phyloP scores from a whole-genome alignment of 2,797 vertebrate species.

The Chelmon rostratus region DNA sequence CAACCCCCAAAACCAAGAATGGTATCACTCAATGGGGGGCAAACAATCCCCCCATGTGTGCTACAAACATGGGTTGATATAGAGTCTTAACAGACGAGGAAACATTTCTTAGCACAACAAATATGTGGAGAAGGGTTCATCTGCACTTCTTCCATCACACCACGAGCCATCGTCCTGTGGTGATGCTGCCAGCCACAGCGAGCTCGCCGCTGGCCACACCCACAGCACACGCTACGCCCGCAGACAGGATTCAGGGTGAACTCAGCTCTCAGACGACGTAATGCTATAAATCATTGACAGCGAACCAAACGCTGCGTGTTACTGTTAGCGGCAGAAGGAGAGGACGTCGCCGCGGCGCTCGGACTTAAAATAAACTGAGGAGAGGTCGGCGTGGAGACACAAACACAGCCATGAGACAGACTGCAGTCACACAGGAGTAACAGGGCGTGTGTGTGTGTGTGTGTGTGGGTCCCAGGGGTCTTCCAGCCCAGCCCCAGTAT shows the following conservation, averaged over 20 bases:
- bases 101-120: no score
- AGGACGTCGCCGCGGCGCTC: not conserved
- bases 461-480: conserved; percentile 36
- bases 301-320: not conserved
- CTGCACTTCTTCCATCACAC: not conserved
- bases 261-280: not conserved
- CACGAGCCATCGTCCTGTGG: not conserved
- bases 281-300: conserved; percentile 23
- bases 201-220: conserved; percentile 30
- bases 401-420: conserved; percentile 10
- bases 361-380: conserved; percentile 1
- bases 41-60: no score
- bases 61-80: no score
- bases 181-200: not conserved
- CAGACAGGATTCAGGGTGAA: not conserved
- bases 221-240: conserved; percentile 2
- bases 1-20: no score
- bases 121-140: not conserved
- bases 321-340: not conserved
- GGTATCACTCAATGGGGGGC: no score
- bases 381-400: conserved; percentile 16
- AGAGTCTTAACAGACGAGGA: no score
- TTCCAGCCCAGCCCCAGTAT: conserved; percentile 52
- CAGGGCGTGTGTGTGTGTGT: not conserved
- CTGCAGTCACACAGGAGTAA: conserved; percentile 20